These are phyloP conservation scores for Agelastica alni DNA, from an alignment of 2,888 invertebrate genomes.

Conservation along the genomic window DNA sequence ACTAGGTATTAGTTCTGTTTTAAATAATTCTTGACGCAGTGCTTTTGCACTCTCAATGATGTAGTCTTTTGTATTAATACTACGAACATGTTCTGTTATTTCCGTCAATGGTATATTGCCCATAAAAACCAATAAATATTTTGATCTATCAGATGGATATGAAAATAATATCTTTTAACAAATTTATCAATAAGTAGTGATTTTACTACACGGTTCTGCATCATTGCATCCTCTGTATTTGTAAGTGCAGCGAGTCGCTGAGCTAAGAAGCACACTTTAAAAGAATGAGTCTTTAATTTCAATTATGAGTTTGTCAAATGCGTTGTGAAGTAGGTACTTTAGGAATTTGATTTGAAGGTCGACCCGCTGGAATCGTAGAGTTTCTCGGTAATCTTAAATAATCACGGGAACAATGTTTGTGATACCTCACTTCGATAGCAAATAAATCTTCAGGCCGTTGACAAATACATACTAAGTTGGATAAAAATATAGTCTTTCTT, in stretches of 20 bases:
- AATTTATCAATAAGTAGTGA: slow-evolving; percentile 42
- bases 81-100: no score
- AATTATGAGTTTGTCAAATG: slow-evolving; percentile 38
- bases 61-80: no score
- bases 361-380: neutral
- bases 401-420: no score
- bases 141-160: slow-evolving; percentile 38
- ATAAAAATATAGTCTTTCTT: slow-evolving; percentile 39
- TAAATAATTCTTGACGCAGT: neutral
- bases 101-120: no score
- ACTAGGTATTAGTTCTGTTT: neutral
- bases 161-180: no score
- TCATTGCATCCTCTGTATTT: slow-evolving; percentile 10
- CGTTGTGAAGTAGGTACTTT: slow-evolving; percentile 30
- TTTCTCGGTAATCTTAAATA: neutral
- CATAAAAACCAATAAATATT: slow-evolving; percentile 36
- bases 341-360: slow-evolving; percentile 29
- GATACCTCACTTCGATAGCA: slow-evolving; percentile 41
- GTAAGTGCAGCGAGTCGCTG: slow-evolving; percentile 18
- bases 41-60: no score
- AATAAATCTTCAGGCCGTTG: slow-evolving; percentile 40
- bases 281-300: slow-evolving; percentile 33
- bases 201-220: slow-evolving; percentile 29
- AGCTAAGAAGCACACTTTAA: slow-evolving; percentile 8
- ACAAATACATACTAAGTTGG: slow-evolving; percentile 38